Base-by-base conservation (phyloP, 2,797 vertebrate species). In the Lagorchestes hirsutus region DNA sequence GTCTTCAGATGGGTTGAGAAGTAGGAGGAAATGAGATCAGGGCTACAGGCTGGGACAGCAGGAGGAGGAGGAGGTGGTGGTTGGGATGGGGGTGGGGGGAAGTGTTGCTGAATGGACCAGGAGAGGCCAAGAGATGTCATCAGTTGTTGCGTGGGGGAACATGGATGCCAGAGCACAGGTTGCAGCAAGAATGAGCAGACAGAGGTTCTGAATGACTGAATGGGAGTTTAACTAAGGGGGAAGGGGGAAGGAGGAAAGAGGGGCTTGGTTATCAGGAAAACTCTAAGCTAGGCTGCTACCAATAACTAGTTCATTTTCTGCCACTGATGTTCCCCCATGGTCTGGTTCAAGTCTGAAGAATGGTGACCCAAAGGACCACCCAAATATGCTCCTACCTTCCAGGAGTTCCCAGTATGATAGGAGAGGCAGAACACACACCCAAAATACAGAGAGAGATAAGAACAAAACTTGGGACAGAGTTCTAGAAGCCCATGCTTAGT, bases 11-110 rank as follows among this genome's bases (percentile, higher is more conserved):
- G 93, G 96, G 96, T 97, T 91, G 97, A 97, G 95, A 98, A 62
- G 98, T 97, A 97, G 98, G 97, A 97, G 97, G 97, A 98, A 98
- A 97, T 98, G 98, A 98, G 97, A 96, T 98, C 98, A 98, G 97
- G 97, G 95, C 91, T 98, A 96, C 97, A 98, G 97, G 98, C 98
- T 97, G 96, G 98, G 94, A 95, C 97, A 97, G 94, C 97, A 95
- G 96, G 97, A 93, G 93, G 97, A 97, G 97, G 96, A 96, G 98
- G 97, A 74, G 90, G 97, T 95, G 98, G 97, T 92, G 92, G 97
- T 27, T 87, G 74, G 74, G 40, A 11, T 46, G 74, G 94, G 2
- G 97, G 91, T 29, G 96, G 97, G 96, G 95, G 95, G 92, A 98
- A 95, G 96, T 92, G 27, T 96, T 97, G 96, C 96, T 97, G 98